A percentile compares a stretch with the other conserved stretches of the same genome.
Evolutionary conservation across 2,888 invertebrate genomes (phyloP).

Genomic region (Beris chalybata): DNA sequence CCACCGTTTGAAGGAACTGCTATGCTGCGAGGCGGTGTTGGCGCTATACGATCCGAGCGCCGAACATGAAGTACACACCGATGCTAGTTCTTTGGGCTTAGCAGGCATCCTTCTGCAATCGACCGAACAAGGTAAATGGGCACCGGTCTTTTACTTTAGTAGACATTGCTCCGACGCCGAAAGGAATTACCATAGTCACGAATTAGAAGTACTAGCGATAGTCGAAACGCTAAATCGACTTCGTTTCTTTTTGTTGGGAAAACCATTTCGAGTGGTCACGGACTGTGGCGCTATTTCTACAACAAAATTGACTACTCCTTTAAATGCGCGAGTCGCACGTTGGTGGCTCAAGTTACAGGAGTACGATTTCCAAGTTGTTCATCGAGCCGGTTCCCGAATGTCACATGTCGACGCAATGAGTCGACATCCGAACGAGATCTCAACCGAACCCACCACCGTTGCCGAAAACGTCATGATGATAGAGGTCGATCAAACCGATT

Average conservation of each 20-base stretch:
- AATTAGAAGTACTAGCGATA: slow-evolving; percentile 52
- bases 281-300: slow-evolving; percentile 48
- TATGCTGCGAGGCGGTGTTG: no score
- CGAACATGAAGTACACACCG: slow-evolving; percentile 48
- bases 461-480: slow-evolving; percentile 21
- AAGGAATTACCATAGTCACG: slow-evolving; percentile 48
- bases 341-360: no score
- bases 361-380: slow-evolving; percentile 39
- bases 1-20: no score
- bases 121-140: slow-evolving; percentile 26
- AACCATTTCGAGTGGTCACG: slow-evolving; percentile 44
- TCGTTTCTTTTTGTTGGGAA: slow-evolving; percentile 48
- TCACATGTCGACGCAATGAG: slow-evolving; percentile 47
- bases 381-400: slow-evolving; percentile 43
- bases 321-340: slow-evolving; percentile 44
- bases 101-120: slow-evolving; percentile 47
- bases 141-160: slow-evolving; percentile 47
- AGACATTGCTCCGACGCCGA: slow-evolving; percentile 46
- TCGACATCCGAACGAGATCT: slow-evolving; percentile 39
- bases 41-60: slow-evolving; percentile 41
- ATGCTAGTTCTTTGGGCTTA: slow-evolving; percentile 46
- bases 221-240: no score
- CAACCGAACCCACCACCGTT: slow-evolving; percentile 23
- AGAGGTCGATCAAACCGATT: background rate
- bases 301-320: slow-evolving; percentile 44